phyloP scores from a whole-genome alignment of 1,140 invertebrate species.

The Heliconius himera region DNA sequence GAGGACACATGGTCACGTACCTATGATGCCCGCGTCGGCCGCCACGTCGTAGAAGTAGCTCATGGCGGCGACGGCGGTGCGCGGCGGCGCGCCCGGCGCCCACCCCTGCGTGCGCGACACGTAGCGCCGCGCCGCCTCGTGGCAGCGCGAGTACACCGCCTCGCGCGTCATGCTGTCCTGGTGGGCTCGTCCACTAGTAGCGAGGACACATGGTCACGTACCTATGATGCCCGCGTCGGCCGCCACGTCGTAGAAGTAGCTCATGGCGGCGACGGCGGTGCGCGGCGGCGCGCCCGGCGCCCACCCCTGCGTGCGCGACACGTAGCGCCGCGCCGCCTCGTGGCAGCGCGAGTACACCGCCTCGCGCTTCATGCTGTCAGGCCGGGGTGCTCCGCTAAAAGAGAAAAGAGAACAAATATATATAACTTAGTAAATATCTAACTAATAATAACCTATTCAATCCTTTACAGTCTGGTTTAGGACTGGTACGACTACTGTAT shows the following conservation, averaged over 20 bases:
- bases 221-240: slow-evolving; percentile 90
- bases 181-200: too few relatives aligned
- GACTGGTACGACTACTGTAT: too few relatives aligned
- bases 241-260: slow-evolving; percentile 96
- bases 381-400: slow-evolving; percentile 53
- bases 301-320: slow-evolving; percentile 74
- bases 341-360: slow-evolving; percentile 55
- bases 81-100: slow-evolving; percentile 78
- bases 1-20: slow-evolving; percentile 57
- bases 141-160: slow-evolving; percentile 53
- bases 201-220: slow-evolving; percentile 45
- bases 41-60: slow-evolving; percentile 97
- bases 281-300: slow-evolving; percentile 78
- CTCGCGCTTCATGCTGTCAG: slow-evolving; percentile 47
- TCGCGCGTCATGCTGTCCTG: slow-evolving; percentile 41
- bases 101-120: slow-evolving; percentile 76
- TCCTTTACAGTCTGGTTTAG: too few relatives aligned
- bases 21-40: slow-evolving; percentile 89
- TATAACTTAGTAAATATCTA: too few relatives aligned
- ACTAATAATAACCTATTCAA: too few relatives aligned
- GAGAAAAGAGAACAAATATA: background rate
- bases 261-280: slow-evolving; percentile 90
- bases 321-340: slow-evolving; percentile 69
- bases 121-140: slow-evolving; percentile 67
- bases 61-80: slow-evolving; percentile 89